Evolutionary conservation across 2,888 invertebrate genomes (phyloP).

Genomic region (Lepidocyrtinus sp.): DNA sequence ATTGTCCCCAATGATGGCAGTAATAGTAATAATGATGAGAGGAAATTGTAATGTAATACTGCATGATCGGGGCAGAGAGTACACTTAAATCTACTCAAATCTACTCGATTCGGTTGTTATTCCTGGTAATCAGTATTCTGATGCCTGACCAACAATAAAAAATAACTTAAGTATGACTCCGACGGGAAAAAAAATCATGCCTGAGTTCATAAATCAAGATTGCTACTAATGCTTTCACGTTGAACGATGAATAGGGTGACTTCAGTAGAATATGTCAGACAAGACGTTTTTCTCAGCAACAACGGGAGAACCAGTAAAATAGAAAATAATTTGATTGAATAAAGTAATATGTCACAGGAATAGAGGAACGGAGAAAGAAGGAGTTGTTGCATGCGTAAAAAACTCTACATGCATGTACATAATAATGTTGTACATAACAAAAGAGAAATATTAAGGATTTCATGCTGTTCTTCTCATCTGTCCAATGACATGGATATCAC

Average conservation of each 20-base stretch:
- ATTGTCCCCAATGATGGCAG: slow-evolving; percentile 40
- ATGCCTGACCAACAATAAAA: slow-evolving; percentile 44
- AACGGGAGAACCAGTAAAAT: slow-evolving; percentile 6
- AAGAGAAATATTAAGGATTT: slow-evolving; percentile 54
- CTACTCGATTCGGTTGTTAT: too few species aligned
- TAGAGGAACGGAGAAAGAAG: neutral
- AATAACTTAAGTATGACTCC: slow-evolving; percentile 6
- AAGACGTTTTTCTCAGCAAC: slow-evolving; percentile 16
- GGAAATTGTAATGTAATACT: slow-evolving; percentile 18
- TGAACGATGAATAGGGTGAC: slow-evolving; percentile 26
- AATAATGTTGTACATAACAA: slow-evolving; percentile 16
- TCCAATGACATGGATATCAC: slow-evolving; percentile 69
- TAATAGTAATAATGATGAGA: slow-evolving; percentile 33
- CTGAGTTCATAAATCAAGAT: slow-evolving; percentile 54
- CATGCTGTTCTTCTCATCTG: slow-evolving; percentile 69
- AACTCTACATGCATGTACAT: slow-evolving; percentile 57
- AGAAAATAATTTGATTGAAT: slow-evolving; percentile 27
- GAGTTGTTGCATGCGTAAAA: slow-evolving; percentile 27
- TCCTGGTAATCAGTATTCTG: slow-evolving; percentile 42
- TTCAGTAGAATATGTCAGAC: slow-evolving; percentile 56
- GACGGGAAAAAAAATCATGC: slow-evolving; percentile 21
- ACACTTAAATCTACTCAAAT: neutral
- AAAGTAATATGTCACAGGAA: slow-evolving; percentile 22
- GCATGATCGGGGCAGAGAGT: neutral
- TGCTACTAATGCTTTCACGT: slow-evolving; percentile 45